Conservation (phyloP, 2,797 vertebrate species). For the Sibirionetta formosa region DNA sequence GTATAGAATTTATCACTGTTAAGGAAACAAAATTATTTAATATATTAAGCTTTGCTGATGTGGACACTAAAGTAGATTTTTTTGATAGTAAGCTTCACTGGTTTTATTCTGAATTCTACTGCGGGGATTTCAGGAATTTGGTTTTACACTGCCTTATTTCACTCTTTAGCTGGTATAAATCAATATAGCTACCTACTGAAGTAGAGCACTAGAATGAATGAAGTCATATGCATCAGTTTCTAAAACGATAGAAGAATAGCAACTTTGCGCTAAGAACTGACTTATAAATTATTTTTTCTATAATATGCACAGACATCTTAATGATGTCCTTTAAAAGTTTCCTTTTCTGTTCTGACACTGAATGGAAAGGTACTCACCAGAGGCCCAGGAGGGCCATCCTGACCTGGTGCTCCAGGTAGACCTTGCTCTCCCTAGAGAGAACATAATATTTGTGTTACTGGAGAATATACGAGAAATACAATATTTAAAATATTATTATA, state of each 20-base stretch:
- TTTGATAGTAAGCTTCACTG: background rate
- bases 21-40: background rate
- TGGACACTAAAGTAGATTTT: background rate
- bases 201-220: background rate
- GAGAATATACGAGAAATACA: background rate
- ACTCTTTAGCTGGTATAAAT: background rate
- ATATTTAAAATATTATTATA: background rate
- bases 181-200: background rate
- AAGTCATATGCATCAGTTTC: background rate
- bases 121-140: background rate
- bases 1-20: background rate
- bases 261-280: background rate
- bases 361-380: conserved; percentile 84
- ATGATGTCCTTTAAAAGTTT: background rate
- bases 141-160: background rate
- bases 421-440: conserved; percentile 94
- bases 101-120: background rate
- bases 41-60: background rate
- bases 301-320: background rate
- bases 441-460: background rate
- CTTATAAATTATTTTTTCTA: background rate
- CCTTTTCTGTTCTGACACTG: background rate
- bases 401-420: conserved; percentile 91
- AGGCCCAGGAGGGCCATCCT: conserved; percentile 94
- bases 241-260: background rate